Evolutionary conservation across 2,888 invertebrate genomes (phyloP), one percentile per base, ranked within the genome.

Genomic region (Odiellus spinosus): DNA sequence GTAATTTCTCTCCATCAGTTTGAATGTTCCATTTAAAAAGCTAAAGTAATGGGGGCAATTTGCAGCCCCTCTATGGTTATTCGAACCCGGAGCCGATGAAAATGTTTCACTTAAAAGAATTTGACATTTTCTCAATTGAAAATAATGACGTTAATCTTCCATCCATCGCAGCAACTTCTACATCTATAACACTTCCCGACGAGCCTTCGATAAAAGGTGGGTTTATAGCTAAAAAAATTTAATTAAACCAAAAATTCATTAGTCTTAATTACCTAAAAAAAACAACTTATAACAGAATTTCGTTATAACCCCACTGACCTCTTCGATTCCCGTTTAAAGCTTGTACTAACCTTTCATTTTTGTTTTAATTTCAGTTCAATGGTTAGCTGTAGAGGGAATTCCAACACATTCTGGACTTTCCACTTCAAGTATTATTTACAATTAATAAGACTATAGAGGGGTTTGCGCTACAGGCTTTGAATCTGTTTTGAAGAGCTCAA

Each of bases 301-400:
- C n/a, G n/a, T n/a, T n/a, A n/a, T n/a, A n/a, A n/a, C n/a, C n/a
- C n/a, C n/a, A n/a, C n/a, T n/a, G n/a, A n/a, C n/a, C n/a, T n/a
- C n/a, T n/a, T n/a, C n/a, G n/a, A n/a, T n/a, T n/a, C n/a, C n/a
- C n/a, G n/a, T n/a, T n/a, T n/a, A n/a, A n/a, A n/a, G n/a, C n/a
- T n/a, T 14, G 14, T 36, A 14, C 8, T n/a, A 19, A 6, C 33
- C 8, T 10, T 3, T 45, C 10, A 6, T 11, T 20, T 21, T 33
- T 20, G 15, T n/a, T n/a, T 47, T 45, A 40, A 20, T 55, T 59
- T 10, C 53, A 64, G 65, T 61, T 48, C 62, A 64, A 26, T 65
- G 64, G 65, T 48, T 64, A 34, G 60, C 61, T 34, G 59, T 64
- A 12, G 64, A 65, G 52, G 65, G 65, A 4, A 53, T 60, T 4